These are phyloP conservation scores for Onychostoma macrolepis DNA, from an alignment of 2,113 vertebrate genomes.

Conservation along the genomic window DNA sequence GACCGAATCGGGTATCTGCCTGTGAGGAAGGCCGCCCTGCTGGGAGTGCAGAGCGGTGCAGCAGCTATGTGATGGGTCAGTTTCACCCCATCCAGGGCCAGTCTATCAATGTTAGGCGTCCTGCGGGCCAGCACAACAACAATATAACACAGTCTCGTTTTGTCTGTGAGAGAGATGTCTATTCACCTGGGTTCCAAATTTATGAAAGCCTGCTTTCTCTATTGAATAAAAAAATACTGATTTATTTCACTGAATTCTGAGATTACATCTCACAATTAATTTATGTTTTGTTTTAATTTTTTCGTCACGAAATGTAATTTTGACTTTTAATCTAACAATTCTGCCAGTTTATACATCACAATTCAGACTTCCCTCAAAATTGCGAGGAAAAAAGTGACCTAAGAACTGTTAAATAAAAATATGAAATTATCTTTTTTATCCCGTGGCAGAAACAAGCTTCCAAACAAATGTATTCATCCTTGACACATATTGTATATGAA, in stretches of 20 bases:
- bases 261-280: too few relatives aligned
- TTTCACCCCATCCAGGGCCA: conserved; percentile 80
- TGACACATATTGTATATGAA: background rate
- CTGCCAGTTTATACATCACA: too few relatives aligned
- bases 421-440: background rate
- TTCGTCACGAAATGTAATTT: too few relatives aligned
- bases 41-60: conserved; percentile 85
- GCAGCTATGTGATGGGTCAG: conserved; percentile 89
- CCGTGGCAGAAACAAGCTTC: background rate
- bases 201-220: background rate
- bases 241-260: too few relatives aligned
- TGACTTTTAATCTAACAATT: too few relatives aligned
- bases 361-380: too few relatives aligned
- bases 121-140: conserved; percentile 66
- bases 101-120: conserved; percentile 84
- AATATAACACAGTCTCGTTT: conserved; percentile 26
- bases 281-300: too few relatives aligned
- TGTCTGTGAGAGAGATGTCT: background rate
- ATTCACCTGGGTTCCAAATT: background rate
- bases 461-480: background rate
- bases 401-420: too few relatives aligned
- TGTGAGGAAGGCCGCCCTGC: conserved; percentile 89
- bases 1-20: conserved; percentile 88
- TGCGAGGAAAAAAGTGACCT: too few relatives aligned
- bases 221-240: too few relatives aligned